A percentile compares a stretch with the other conserved stretches of the same genome.
phyloP scores from a whole-genome alignment of 2,888 invertebrate species.

The Brachylomia viminalis region DNA sequence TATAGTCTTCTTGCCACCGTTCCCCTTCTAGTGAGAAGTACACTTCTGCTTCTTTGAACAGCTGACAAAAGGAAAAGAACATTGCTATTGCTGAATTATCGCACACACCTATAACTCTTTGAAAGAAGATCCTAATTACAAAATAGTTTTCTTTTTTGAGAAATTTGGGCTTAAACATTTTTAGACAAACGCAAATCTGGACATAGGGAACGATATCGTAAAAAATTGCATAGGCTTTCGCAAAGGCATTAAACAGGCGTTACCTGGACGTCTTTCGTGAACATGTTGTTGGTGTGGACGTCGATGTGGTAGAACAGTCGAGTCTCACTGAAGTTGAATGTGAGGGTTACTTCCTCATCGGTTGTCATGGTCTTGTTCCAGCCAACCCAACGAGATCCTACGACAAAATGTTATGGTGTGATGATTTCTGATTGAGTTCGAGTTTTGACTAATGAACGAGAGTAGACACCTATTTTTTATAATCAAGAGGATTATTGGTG shows the following conservation, averaged over 20 bases:
- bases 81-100: slow-evolving; percentile 6
- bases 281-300: slow-evolving; percentile 95
- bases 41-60: slow-evolving; percentile 94
- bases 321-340: slow-evolving; percentile 95
- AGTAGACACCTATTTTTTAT: background rate
- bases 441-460: background rate
- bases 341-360: slow-evolving; percentile 92
- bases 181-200: slow-evolving; percentile 10
- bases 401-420: background rate
- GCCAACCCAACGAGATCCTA: slow-evolving; percentile 95
- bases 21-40: slow-evolving; percentile 95
- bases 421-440: background rate
- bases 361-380: slow-evolving; percentile 93
- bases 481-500: background rate
- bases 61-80: slow-evolving; percentile 83
- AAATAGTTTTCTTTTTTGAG: background rate
- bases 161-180: background rate
- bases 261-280: slow-evolving; percentile 95
- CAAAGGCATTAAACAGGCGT: slow-evolving; percentile 60
- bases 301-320: slow-evolving; percentile 94
- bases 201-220: background rate
- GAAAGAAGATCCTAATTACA: slow-evolving; percentile 6
- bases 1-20: slow-evolving; percentile 92
- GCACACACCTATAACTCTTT: background rate
- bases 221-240: slow-evolving; percentile 39